Evolutionary conservation across 2,113 vertebrate genomes (phyloP), one percentile per base, ranked within the genome.

Genomic region (Poeciliopsis retropinna): DNA sequence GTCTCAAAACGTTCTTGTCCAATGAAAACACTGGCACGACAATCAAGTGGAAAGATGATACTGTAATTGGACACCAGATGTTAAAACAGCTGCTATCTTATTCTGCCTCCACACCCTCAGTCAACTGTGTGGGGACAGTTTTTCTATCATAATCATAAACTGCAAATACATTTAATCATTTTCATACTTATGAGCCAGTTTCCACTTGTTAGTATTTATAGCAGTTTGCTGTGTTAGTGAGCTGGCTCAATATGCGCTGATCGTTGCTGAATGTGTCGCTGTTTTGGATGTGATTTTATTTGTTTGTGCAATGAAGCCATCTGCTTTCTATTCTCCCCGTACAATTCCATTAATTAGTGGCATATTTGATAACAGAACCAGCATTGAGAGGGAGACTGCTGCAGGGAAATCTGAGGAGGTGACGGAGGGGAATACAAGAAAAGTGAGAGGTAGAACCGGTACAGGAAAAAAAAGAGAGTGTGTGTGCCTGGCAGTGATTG

Each of bases 341-440:
- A 92, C 91, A 91, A 90, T 93, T 92, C 79, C 82, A 93, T 94
- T 92, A 91, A 94, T 94, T 93, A 91, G 88, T 84, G 79, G 73
- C 89, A 88, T 76, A 80, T 82, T 90, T 88, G 85, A 90, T 91
- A 90, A 89, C 88, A 92, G 79, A 82, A 86, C 80, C 75, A 89
- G 90, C 85, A 85, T 89, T 89, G 89, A 90, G 81, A 81, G 76
- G 85, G 78, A 81, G 81, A 89, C 80, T 78, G 88, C 39, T 14
- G 76, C 81, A 67, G 79, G 79, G 64, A 72, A 78, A 47, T 76
- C 32, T 76, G 75, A 39, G 69, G 75, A 78, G 72, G 78, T 62
- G 74, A 75, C 25, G 41, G 37, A 31, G 69, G 37, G 47, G 60
- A 27, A 41, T 13, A 32, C 11, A 15, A 15, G 5, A 11, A 31